phyloP scores from a whole-genome alignment of 1,140 invertebrate species.

The Bilobella aurantiaca region DNA sequence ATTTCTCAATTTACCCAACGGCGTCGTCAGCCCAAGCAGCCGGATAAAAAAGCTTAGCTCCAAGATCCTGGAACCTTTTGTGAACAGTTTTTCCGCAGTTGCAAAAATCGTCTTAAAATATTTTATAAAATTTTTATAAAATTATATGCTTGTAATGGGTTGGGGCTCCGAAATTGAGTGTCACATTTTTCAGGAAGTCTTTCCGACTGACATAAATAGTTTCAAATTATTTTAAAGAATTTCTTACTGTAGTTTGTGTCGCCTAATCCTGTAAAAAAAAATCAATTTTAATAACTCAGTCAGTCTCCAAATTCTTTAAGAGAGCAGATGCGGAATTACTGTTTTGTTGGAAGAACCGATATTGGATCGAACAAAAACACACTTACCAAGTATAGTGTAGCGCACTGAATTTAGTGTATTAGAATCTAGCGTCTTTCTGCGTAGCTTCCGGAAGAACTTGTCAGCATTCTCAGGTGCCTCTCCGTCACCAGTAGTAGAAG shows the following conservation, averaged over 20 bases:
- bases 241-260: conserved; percentile 46
- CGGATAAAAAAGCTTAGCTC: conserved; percentile 44
- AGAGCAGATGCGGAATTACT: too few species aligned
- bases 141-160: too few species aligned
- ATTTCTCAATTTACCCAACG: conserved; percentile 40
- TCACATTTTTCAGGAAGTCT: too few species aligned
- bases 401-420: conserved; percentile 40
- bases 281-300: conserved; percentile 7
- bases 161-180: too few species aligned
- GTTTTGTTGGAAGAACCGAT: too few species aligned
- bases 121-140: background rate
- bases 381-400: conserved; percentile 45
- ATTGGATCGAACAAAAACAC: background rate
- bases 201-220: too few species aligned
- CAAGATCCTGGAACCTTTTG: conserved; percentile 41
- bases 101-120: conserved; percentile 42
- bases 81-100: conserved; percentile 45
- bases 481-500: conserved; percentile 49
- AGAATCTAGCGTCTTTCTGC: conserved; percentile 38
- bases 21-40: conserved; percentile 49
- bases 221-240: background rate
- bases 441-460: conserved; percentile 44
- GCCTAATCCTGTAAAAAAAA: conserved; percentile 42
- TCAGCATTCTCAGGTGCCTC: conserved; percentile 48
- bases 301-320: background rate